Percentiles rank a stretch among this genome's conserved stretches.
Conservation (phyloP, 2,888 invertebrate species). For the Mesorhabditis spiculigera region DNA sequence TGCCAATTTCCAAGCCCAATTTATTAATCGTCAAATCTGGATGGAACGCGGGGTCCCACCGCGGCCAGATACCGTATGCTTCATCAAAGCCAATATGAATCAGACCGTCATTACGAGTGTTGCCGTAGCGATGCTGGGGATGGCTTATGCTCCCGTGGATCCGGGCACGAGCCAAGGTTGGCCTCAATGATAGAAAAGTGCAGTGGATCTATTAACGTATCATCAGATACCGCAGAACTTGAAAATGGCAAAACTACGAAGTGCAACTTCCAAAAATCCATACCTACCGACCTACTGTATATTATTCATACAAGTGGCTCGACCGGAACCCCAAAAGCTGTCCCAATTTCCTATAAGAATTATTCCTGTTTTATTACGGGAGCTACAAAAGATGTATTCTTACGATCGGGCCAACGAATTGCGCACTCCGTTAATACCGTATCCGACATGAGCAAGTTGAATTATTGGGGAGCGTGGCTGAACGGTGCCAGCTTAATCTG, state of each 20-base stretch:
- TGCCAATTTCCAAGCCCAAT: conserved; percentile 12
- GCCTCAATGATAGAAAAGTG: background rate
- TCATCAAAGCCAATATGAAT: conserved; percentile 18
- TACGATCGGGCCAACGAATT: conserved; percentile 24
- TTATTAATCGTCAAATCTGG: background rate
- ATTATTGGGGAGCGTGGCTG: conserved; percentile 42
- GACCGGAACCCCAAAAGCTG: conserved; percentile 52
- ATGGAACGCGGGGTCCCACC: conserved; percentile 7
- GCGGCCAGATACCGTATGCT: conserved; percentile 22
- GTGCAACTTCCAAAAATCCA: background rate
- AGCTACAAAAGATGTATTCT: conserved; percentile 31
- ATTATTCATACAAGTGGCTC: conserved; percentile 53
- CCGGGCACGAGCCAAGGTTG: conserved; percentile 27
- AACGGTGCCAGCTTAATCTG: conserved; percentile 27
- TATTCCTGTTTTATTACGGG: conserved; percentile 32
- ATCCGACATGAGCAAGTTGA: conserved; percentile 50
- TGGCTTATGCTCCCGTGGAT: conserved; percentile 41
- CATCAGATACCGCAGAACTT: background rate
- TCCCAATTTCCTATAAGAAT: conserved; percentile 34
- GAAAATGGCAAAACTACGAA: background rate
- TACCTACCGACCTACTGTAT: conserved; percentile 27
- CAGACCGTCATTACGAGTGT: conserved; percentile 21
- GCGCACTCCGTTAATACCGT: conserved; percentile 44
- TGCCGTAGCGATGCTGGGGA: conserved; percentile 23
- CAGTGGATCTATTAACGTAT: background rate